Conservation (phyloP, 2,797 vertebrate species). For the Bradypodion ventrale region DNA sequence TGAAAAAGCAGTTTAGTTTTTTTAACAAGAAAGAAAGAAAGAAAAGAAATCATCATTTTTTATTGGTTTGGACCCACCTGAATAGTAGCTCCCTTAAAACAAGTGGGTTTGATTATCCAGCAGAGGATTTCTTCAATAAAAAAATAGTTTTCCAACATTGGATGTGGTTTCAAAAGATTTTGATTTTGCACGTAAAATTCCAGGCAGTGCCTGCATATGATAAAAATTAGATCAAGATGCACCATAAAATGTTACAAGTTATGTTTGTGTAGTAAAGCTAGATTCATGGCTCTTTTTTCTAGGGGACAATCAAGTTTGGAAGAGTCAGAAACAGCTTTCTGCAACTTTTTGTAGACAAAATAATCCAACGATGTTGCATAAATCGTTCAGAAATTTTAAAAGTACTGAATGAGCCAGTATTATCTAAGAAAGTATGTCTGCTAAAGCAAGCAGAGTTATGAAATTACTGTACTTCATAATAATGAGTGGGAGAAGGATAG, state of each 20-base stretch:
- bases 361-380: not conserved
- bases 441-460: not conserved
- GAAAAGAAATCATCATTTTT: constrained; percentile 48
- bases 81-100: constrained; percentile 43
- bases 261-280: not conserved
- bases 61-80: constrained; percentile 27
- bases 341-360: not conserved
- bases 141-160: not conserved
- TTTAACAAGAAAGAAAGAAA: too few species aligned
- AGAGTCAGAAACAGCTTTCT: constrained; percentile 17
- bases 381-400: constrained; percentile 15
- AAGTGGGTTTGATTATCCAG: constrained; percentile 41
- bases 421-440: not conserved
- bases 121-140: constrained; percentile 28
- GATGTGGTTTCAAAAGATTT: constrained; percentile 36
- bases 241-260: constrained; percentile 43
- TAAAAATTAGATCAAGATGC: constrained; percentile 50
- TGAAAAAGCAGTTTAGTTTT: too few species aligned
- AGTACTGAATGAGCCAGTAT: not conserved
- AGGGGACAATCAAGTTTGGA: not conserved
- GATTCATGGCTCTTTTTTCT: not conserved
- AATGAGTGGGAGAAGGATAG: not conserved
- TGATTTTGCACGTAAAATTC: constrained; percentile 42
- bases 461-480: not conserved
- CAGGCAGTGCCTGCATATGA: constrained; percentile 42